Base-by-base conservation (phyloP, 2,113 vertebrate genomes). In the Gavia stellata region DNA sequence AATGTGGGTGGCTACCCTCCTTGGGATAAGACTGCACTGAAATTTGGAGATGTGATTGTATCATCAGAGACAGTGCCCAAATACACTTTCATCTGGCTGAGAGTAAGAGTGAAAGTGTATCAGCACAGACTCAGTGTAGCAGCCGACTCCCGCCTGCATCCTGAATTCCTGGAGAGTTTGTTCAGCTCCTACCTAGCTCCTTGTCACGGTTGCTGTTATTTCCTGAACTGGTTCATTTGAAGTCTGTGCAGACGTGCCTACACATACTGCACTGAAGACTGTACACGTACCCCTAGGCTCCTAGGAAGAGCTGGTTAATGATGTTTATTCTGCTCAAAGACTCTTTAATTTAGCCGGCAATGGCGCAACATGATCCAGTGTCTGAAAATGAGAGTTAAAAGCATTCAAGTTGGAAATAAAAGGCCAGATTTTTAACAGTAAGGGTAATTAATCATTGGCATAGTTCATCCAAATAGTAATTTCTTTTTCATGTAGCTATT, bases 381-480 rank as follows among this genome's bases (percentile, higher is more conserved):
- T 36, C 81, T 91, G 66, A 71, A 81, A 91, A 81, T 5, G 14
- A 63, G 49, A 85, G 25, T n/a, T 90, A 25, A 75, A 94, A 80
- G 59, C 31, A 28, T 90, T 58, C 45, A n/a, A 53, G 75, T 42
- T 88, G 53, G 45, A 94, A 90, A 65, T 56, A 61, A 86, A 86
- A 82, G 74, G 50, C 58, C 71, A 73, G n/a, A 16, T 94, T 91
- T 90, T 92, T 66, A 73, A 56, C 58, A 34, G 53, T 24, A 44
- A 65, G 15, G 15, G 17, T 80, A 88, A 77, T 70, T 82, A 90
- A 80, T 65, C 13, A 28, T 24, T 56, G 67, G 13, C 0, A 2
- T n/a, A 45, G 42, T 70, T 94, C 33, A 34, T 81, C n/a, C 52
- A 84, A 66, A 40, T 17, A 59, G 31, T 45, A 59, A 68, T 79